These are phyloP conservation scores for Lithophane ornitopus DNA, from an alignment of 2,888 invertebrate species.

Conservation along the genomic window DNA sequence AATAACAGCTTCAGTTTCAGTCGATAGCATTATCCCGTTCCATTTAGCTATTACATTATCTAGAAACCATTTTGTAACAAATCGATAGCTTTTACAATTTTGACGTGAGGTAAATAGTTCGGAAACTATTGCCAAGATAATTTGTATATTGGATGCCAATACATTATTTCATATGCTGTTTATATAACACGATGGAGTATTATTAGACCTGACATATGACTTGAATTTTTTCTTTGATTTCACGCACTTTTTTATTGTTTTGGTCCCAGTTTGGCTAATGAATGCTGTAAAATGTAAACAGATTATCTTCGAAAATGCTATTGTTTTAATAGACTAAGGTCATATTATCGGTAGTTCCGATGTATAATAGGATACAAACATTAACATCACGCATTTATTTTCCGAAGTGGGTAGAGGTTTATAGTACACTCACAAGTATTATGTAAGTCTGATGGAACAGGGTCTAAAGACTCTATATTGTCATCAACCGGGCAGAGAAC, in stretches of 20 bases:
- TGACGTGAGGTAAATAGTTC: conserved; percentile 48
- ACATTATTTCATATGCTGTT: conserved; percentile 46
- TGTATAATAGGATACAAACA: not conserved
- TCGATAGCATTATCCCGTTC: conserved; percentile 21
- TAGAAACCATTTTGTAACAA: conserved; percentile 44
- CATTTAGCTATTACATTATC: conserved; percentile 49
- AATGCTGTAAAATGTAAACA: conserved; percentile 39
- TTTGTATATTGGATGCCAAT: conserved; percentile 54
- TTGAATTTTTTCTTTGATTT: conserved; percentile 22
- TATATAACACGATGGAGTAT: conserved; percentile 37
- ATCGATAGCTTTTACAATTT: conserved; percentile 57
- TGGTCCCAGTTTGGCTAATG: conserved; percentile 40
- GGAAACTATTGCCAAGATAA: conserved; percentile 54
- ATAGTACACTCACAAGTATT: too few relatives aligned
- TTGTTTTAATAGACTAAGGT: conserved; percentile 29
- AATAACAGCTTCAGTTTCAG: conserved; percentile 13
- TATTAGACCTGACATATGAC: conserved; percentile 42
- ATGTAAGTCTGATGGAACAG: not conserved
- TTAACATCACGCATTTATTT: not conserved
- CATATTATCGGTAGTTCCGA: not conserved
- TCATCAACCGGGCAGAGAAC: not conserved
- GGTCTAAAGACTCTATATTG: not conserved
- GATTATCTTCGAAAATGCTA: conserved; percentile 15
- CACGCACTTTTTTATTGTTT: conserved; percentile 9
- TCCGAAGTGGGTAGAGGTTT: not conserved